phyloP scores from a whole-genome alignment of 2,888 invertebrate genomes.

The Acanthoscelides obtectus region DNA sequence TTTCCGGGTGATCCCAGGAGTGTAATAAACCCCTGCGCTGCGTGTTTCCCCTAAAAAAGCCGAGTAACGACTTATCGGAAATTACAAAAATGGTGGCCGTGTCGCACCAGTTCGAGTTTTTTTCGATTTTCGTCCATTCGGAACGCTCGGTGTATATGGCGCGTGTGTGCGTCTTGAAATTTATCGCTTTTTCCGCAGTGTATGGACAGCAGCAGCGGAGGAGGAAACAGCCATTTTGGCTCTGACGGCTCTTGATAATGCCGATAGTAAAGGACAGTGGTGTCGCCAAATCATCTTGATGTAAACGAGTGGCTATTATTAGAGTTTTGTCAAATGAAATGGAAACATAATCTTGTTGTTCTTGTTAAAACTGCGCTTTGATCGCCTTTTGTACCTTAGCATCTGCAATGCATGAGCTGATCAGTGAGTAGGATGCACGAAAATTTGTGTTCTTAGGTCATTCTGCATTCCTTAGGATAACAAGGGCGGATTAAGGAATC shows the following conservation, averaged over 20 bases:
- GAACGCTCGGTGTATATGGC: neutral
- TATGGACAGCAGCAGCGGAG: neutral
- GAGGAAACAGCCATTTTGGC: neutral
- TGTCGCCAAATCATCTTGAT: neutral
- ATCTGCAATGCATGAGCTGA: too few species aligned
- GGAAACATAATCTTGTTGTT: too few species aligned
- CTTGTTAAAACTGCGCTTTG: too few species aligned
- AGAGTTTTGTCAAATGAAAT: too few species aligned
- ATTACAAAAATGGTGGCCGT: neutral
- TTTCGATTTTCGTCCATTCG: neutral
- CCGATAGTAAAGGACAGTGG: neutral
- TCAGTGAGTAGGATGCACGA: too few species aligned
- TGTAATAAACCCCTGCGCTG: neutral
- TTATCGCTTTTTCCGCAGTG: neutral
- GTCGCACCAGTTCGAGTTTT: neutral
- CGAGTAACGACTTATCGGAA: neutral
- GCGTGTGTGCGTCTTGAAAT: neutral
- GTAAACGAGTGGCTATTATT: too few species aligned
- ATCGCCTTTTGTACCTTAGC: too few species aligned
- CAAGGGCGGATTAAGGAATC: too few species aligned
- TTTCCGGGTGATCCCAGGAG: neutral
- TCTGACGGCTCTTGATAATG: neutral
- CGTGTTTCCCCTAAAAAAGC: neutral
- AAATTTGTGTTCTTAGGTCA: too few species aligned
- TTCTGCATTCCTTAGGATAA: too few species aligned